Evolutionary conservation across 2,888 invertebrate genomes (phyloP).

Genomic region (Antitype chi): DNA sequence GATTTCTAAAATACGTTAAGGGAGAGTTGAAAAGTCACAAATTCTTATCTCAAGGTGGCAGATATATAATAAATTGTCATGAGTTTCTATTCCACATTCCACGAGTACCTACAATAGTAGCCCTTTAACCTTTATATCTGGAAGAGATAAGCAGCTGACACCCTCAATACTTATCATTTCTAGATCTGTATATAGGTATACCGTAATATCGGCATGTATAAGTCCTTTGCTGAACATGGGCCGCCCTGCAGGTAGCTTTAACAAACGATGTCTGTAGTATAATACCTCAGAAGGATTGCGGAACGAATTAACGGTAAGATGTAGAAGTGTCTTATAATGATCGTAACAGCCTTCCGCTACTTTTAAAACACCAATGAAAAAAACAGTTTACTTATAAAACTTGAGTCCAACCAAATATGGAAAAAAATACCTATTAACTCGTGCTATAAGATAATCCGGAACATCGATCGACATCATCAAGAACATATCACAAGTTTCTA

Average conservation of each 20-base stretch:
- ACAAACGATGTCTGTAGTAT: slow-evolving; percentile 2
- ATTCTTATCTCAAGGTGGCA: slow-evolving; percentile 52
- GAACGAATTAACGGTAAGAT: background rate
- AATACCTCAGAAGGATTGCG: slow-evolving; percentile 9
- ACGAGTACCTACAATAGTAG: slow-evolving; percentile 58
- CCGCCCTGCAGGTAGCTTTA: slow-evolving; percentile 17
- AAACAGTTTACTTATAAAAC: background rate
- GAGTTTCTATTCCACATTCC: slow-evolving; percentile 64
- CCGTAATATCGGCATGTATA: background rate
- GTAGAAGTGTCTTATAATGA: background rate
- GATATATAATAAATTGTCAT: slow-evolving; percentile 58
- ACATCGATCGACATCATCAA: slow-evolving; percentile 46
- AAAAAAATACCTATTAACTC: slow-evolving; percentile 36
- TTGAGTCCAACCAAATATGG: slow-evolving; percentile 14
- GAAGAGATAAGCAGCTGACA: slow-evolving; percentile 60
- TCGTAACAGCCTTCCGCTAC: background rate
- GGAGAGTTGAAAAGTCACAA: slow-evolving; percentile 53
- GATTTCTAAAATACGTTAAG: slow-evolving; percentile 36
- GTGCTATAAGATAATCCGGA: slow-evolving; percentile 42
- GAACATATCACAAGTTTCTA: slow-evolving; percentile 56
- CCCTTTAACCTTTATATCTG: slow-evolving; percentile 59
- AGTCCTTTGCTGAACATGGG: slow-evolving; percentile 21
- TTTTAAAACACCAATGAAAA: slow-evolving; percentile 3
- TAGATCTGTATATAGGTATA: slow-evolving; percentile 53
- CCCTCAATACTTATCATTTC: slow-evolving; percentile 61